Evolutionary conservation across 2,888 invertebrate genomes (phyloP).

Genomic region (Choreutis nemorana): DNA sequence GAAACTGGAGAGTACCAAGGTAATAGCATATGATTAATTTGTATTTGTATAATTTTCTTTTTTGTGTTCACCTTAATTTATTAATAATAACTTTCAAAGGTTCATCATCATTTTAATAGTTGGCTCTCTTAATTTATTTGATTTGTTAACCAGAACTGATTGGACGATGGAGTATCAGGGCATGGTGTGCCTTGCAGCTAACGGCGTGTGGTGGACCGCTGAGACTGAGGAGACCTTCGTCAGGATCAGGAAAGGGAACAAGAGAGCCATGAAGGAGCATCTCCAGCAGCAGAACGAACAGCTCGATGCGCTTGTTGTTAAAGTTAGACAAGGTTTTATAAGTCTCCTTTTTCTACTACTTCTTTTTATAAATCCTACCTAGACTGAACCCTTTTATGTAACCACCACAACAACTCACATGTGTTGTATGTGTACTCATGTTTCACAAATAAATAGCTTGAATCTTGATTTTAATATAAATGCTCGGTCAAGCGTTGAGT

Average conservation of each 20-base stretch:
- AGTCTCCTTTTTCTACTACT: not conserved
- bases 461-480: too few species aligned
- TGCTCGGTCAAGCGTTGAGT: too few species aligned
- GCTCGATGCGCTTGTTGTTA: constrained; percentile 83
- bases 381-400: not conserved
- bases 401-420: too few species aligned
- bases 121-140: not conserved
- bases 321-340: constrained; percentile 57
- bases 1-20: constrained; percentile 71
- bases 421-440: too few species aligned
- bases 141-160: constrained; percentile 65
- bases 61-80: too few species aligned
- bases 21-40: too few species aligned
- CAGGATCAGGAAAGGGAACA: constrained; percentile 73
- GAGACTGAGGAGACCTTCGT: constrained; percentile 91
- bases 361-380: not conserved
- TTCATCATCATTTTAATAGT: too few species aligned
- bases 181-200: constrained; percentile 84
- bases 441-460: too few species aligned
- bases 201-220: constrained; percentile 96
- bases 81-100: too few species aligned
- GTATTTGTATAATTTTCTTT: too few species aligned
- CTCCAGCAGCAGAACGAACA: constrained; percentile 81
- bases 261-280: constrained; percentile 91
- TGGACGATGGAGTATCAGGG: constrained; percentile 93